Conservation (phyloP, 2,888 invertebrate species). For the Tenthredo livida region DNA sequence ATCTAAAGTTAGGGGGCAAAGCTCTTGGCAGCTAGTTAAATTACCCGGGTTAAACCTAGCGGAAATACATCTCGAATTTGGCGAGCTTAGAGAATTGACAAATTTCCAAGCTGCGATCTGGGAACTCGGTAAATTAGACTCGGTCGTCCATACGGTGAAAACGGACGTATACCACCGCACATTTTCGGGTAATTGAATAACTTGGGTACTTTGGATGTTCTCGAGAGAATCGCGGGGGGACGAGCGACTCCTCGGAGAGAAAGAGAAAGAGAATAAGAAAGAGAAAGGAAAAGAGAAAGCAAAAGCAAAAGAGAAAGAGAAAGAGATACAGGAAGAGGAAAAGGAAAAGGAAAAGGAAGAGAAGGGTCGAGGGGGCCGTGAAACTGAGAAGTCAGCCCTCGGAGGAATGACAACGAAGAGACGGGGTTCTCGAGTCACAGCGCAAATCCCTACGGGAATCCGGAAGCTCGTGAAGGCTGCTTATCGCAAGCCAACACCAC, state of each 20-base stretch:
- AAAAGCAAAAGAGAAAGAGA: not conserved
- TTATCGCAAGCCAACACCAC: conserved; percentile 47
- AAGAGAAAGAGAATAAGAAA: not conserved
- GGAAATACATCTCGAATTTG: conserved; percentile 16
- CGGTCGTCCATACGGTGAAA: conserved; percentile 10
- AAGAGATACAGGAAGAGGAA: conserved; percentile 5
- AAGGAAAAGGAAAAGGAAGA: conserved; percentile 34
- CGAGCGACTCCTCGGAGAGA: not conserved
- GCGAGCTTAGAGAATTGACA: conserved; percentile 1
- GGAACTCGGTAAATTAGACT: conserved; percentile 1
- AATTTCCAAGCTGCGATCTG: conserved; percentile 10
- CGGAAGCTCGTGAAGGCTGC: conserved; percentile 46
- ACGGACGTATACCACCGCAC: conserved; percentile 32
- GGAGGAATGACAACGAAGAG: conserved; percentile 21
- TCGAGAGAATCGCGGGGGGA: conserved; percentile 20
- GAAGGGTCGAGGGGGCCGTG: not conserved
- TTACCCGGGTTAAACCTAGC: not conserved
- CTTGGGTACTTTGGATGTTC: conserved; percentile 45
- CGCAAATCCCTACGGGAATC: conserved; percentile 33
- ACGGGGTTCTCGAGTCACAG: conserved; percentile 19
- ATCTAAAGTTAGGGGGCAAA: not conserved
- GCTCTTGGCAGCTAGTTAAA: not conserved
- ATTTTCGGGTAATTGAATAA: conserved; percentile 50
- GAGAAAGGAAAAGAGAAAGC: not conserved
- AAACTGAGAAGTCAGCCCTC: conserved; percentile 30